These are phyloP conservation scores for Cataglyphis livida DNA, from an alignment of 2,888 invertebrate species.

Conservation along the genomic window DNA sequence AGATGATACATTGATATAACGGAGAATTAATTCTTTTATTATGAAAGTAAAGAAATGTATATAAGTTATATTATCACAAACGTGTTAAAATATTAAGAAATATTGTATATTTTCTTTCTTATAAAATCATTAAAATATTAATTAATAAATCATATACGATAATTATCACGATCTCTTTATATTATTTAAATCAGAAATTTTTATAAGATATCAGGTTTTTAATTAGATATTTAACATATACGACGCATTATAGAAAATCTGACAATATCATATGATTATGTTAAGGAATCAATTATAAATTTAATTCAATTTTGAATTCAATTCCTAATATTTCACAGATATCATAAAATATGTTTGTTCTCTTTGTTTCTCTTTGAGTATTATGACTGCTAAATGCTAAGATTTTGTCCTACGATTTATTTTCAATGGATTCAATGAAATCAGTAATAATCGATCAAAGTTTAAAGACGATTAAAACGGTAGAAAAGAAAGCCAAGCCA, in stretches of 20 bases:
- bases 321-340: neutral
- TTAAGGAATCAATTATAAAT: neutral
- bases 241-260: neutral
- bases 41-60: neutral
- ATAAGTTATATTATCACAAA: neutral
- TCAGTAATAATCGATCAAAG: constrained; percentile 12
- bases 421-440: constrained; percentile 8
- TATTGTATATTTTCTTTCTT: neutral
- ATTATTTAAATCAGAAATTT: neutral
- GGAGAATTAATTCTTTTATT: neutral
- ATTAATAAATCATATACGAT: neutral
- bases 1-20: neutral
- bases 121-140: neutral
- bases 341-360: neutral
- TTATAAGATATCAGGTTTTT: neutral
- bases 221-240: neutral
- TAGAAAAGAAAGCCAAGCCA: constrained; percentile 19
- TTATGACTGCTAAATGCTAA: neutral
- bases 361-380: neutral
- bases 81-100: neutral
- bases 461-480: constrained; percentile 15
- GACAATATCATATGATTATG: neutral
- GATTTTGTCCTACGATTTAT: neutral
- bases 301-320: neutral
- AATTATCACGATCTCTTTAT: neutral